Conservation (phyloP, 2,797 vertebrate species). For the Notoglanidium macrostoma region DNA sequence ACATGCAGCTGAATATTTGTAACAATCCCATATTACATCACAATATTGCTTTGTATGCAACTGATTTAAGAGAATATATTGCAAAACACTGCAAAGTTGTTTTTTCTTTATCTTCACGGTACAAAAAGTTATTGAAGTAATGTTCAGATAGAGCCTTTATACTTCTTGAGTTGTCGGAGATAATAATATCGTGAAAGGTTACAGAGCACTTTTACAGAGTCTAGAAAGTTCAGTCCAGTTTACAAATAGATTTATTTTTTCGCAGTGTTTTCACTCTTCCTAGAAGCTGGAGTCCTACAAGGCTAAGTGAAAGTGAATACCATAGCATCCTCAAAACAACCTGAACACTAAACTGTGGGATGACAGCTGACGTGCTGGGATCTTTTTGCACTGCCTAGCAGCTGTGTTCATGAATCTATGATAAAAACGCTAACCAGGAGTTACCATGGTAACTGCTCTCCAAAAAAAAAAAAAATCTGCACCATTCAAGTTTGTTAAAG, state of each 20-base stretch:
- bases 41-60: background rate
- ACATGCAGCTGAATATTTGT: background rate
- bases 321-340: background rate
- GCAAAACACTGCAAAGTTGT: background rate
- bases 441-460: constrained; percentile 8
- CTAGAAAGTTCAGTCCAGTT: background rate
- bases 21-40: background rate
- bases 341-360: background rate
- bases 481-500: background rate
- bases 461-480: background rate
- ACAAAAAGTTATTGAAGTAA: background rate
- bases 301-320: background rate
- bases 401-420: constrained; percentile 9
- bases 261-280: background rate
- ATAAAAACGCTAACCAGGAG: background rate
- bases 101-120: too few species aligned
- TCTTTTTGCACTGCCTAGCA: constrained; percentile 3
- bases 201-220: background rate
- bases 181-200: background rate
- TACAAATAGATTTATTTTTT: background rate
- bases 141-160: background rate
- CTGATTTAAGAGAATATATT: background rate
- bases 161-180: background rate
- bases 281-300: background rate
- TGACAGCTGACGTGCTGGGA: background rate